These are phyloP conservation scores for Tetheella fluctuosa DNA, from an alignment of 2,888 invertebrate genomes.

Conservation along the genomic window DNA sequence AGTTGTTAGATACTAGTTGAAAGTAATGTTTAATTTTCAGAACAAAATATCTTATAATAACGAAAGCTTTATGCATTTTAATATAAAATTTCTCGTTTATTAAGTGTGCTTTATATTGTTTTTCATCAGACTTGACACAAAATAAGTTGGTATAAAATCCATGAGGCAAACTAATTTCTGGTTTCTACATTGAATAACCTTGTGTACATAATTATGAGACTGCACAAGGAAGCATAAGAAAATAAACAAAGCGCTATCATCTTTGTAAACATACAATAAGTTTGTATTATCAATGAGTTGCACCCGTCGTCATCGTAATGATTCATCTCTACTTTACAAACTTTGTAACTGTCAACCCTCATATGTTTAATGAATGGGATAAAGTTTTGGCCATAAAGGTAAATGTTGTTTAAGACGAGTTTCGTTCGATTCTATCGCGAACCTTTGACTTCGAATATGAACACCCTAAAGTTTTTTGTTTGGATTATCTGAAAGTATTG, in stretches of 20 bases:
- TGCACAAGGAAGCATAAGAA: neutral
- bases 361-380: slow-evolving; percentile 54
- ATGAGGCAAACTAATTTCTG: no score
- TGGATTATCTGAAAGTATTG: no score
- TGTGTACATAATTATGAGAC: no score
- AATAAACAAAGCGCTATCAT: neutral
- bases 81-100: no score
- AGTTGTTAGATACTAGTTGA: no score
- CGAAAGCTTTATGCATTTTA: no score
- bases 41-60: no score
- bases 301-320: slow-evolving; percentile 37
- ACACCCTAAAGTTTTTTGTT: neutral
- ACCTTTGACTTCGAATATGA: neutral
- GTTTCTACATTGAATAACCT: no score
- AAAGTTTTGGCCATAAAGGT: slow-evolving; percentile 23
- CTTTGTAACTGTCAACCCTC: slow-evolving; percentile 62
- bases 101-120: no score
- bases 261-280: slow-evolving; percentile 8
- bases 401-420: slow-evolving; percentile 3
- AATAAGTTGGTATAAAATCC: no score
- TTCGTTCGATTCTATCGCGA: neutral
- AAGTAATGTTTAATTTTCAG: no score
- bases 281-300: slow-evolving; percentile 41
- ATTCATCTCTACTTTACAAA: slow-evolving; percentile 41
- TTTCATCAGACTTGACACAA: no score